phyloP scores from a whole-genome alignment of 2,113 vertebrate genomes.

The Sinocyclocheilus rhinocerous region DNA sequence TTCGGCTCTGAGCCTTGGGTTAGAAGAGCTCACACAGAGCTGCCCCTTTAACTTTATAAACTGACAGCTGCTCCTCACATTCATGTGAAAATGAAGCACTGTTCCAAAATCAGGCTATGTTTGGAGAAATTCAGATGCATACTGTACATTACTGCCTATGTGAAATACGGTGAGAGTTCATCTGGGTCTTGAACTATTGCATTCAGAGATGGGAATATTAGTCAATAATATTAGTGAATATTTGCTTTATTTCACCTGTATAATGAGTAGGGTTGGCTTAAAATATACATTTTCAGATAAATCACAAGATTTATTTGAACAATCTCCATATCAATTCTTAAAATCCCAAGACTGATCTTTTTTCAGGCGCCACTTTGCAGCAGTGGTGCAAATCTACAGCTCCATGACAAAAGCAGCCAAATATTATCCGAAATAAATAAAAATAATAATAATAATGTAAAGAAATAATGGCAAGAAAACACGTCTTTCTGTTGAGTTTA shows the following conservation, averaged over 20 bases:
- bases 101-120: slow-evolving; percentile 38
- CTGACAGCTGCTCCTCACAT: slow-evolving; percentile 77
- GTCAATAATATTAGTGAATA: not conserved
- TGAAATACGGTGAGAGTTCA: slow-evolving; percentile 8
- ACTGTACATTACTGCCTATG: slow-evolving; percentile 8
- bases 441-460: no score
- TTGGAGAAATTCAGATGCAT: not conserved
- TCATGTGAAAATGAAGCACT: slow-evolving; percentile 70
- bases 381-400: no score
- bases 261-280: not conserved
- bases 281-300: no score
- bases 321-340: not conserved
- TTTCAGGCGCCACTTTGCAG: not conserved
- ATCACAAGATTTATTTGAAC: not conserved
- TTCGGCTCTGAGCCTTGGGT: slow-evolving; percentile 34
- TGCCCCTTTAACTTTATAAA: slow-evolving; percentile 56
- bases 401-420: no score
- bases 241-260: not conserved
- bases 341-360: not conserved
- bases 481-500: not conserved
- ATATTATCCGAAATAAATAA: no score
- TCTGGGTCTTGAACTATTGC: not conserved
- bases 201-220: not conserved
- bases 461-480: not conserved
- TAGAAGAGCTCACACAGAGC: slow-evolving; percentile 30